phyloP scores from a whole-genome alignment of 2,888 invertebrate species.

The Ypsolopha sequella region DNA sequence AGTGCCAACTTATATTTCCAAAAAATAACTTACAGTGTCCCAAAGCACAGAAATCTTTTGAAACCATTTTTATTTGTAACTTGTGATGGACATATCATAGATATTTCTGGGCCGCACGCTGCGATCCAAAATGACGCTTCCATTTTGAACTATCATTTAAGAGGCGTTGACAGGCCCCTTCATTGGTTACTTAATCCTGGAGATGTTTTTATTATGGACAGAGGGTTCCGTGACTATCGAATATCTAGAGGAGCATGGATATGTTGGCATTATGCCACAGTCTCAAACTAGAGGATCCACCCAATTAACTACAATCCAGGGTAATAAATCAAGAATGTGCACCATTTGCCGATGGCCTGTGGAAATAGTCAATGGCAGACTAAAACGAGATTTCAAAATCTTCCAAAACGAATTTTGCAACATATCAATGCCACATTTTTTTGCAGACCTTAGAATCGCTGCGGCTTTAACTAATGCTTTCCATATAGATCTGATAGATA shows the following conservation, averaged over 20 bases:
- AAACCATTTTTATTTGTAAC: conserved; percentile 17
- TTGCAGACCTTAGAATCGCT: conserved; percentile 8
- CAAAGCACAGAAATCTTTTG: conserved; percentile 14
- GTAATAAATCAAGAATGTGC: conserved; percentile 1
- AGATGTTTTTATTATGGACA: conserved; percentile 4
- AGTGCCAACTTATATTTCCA: conserved; percentile 4
- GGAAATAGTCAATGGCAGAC: conserved; percentile 2
- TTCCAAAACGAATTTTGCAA: conserved; percentile 4
- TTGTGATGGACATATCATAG: conserved; percentile 14
- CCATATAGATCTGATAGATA: conserved; percentile 6
- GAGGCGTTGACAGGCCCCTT: background rate
- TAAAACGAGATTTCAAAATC: no score
- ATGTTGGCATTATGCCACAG: conserved; percentile 3
- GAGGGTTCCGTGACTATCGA: conserved; percentile 3
- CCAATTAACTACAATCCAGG: conserved; percentile 2
- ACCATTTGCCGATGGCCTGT: conserved; percentile 2
- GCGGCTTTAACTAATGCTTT: conserved; percentile 9
- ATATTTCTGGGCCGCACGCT: conserved; percentile 14
- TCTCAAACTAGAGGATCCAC: background rate
- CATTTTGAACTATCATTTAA: conserved; percentile 8
- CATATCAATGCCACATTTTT: conserved; percentile 3
- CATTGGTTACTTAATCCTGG: conserved; percentile 2
- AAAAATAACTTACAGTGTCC: conserved; percentile 13
- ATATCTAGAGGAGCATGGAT: background rate
- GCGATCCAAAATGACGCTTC: conserved; percentile 12